phyloP scores from a whole-genome alignment of 2,888 invertebrate genomes.

The Portevinia maculata region DNA sequence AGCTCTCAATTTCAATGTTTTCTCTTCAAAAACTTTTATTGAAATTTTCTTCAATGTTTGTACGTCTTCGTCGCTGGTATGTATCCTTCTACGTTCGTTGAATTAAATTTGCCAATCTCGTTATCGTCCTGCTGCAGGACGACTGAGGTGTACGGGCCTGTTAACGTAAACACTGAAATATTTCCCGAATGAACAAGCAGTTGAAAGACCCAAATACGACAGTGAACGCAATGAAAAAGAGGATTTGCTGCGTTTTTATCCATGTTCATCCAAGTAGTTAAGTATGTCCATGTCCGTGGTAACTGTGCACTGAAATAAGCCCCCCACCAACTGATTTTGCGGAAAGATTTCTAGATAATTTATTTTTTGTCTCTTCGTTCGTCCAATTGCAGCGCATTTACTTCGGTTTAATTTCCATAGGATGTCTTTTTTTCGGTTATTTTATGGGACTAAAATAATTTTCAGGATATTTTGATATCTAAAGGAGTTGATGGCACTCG shows the following conservation, averaged over 20 bases:
- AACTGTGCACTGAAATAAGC: slow-evolving; percentile 3
- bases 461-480: slow-evolving; percentile 42
- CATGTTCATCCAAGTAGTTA: slow-evolving; percentile 30
- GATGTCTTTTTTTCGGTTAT: slow-evolving; percentile 21
- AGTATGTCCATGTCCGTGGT: slow-evolving; percentile 17
- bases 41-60: slow-evolving; percentile 37
- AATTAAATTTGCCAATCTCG: slow-evolving; percentile 70
- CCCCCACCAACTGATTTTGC: slow-evolving; percentile 49
- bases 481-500: slow-evolving; percentile 18
- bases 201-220: slow-evolving; percentile 22
- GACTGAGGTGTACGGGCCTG: slow-evolving; percentile 19
- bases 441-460: slow-evolving; percentile 35
- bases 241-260: slow-evolving; percentile 53
- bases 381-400: slow-evolving; percentile 14
- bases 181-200: slow-evolving; percentile 33
- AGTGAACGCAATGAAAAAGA: slow-evolving; percentile 43
- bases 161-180: slow-evolving; percentile 58
- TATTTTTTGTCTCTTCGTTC: slow-evolving; percentile 39
- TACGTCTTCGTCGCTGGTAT: slow-evolving; percentile 3
- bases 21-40: slow-evolving; percentile 60
- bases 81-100: slow-evolving; percentile 33
- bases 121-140: slow-evolving; percentile 42
- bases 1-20: slow-evolving; percentile 64
- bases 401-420: slow-evolving; percentile 30
- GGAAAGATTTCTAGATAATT: slow-evolving; percentile 58